These are phyloP conservation scores for Harlomillsia oculata DNA, from an alignment of 1,140 invertebrate species.

Conservation along the genomic window DNA sequence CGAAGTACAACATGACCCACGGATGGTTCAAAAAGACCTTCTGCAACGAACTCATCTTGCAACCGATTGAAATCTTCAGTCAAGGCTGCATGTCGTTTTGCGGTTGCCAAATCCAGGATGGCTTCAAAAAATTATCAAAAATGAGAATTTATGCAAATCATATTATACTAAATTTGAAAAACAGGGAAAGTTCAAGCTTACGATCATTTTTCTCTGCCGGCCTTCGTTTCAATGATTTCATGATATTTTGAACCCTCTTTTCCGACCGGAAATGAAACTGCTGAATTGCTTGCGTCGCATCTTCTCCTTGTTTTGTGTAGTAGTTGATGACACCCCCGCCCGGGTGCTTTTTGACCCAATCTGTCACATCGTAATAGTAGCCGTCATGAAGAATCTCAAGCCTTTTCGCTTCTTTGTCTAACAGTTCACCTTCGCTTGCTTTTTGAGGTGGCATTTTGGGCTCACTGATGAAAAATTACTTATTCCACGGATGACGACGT, in stretches of 20 bases:
- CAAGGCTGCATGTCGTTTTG: conserved; percentile 16
- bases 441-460: no score
- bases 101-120: neutral
- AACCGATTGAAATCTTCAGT: conserved; percentile 27
- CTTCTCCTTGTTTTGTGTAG: conserved; percentile 3
- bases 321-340: conserved; percentile 17
- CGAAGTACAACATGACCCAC: conserved; percentile 17
- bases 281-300: conserved; percentile 8
- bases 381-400: neutral
- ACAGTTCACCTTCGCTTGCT: no score
- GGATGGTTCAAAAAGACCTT: conserved; percentile 25
- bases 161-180: conserved; percentile 1
- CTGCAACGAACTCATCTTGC: conserved; percentile 23
- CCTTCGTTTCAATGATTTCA: conserved; percentile 8
- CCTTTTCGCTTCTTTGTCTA: no score
- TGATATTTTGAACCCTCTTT: neutral
- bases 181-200: no score
- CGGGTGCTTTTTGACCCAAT: neutral
- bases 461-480: no score
- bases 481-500: no score
- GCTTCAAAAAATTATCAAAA: neutral
- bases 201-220: conserved; percentile 2
- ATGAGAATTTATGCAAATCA: neutral
- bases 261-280: conserved; percentile 15
- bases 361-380: neutral